A percentile compares a stretch with the other conserved stretches of the same genome.
Conservation (phyloP, 2,113 vertebrate species). For the Emberiza fucata region DNA sequence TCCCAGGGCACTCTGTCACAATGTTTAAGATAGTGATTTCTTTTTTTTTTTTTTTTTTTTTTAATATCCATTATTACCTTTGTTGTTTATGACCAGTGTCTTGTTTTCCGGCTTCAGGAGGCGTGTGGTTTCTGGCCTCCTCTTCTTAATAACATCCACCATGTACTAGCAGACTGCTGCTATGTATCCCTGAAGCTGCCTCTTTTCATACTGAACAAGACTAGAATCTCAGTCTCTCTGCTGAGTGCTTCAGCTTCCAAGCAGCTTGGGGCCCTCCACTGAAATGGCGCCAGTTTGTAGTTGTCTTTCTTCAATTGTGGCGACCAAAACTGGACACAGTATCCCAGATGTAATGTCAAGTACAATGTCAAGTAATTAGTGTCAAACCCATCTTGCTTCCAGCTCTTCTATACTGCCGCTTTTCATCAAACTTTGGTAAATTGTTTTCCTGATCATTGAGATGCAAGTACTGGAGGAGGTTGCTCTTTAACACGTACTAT, state of each 20-base stretch:
- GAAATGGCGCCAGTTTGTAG: background rate
- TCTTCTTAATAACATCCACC: background rate
- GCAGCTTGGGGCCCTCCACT: background rate
- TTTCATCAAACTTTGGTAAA: background rate
- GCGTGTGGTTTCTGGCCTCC: background rate
- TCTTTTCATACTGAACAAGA: background rate
- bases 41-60: background rate
- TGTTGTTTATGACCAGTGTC: background rate
- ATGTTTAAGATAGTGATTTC: background rate
- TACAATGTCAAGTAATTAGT: background rate
- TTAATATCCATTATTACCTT: background rate
- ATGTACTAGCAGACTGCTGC: fast-evolving
- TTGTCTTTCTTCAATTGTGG: background rate
- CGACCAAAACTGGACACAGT: background rate
- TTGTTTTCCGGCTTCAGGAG: background rate
- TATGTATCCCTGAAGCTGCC: background rate
- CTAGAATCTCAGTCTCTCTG: background rate
- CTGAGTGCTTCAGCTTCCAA: background rate
- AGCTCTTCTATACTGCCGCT: background rate
- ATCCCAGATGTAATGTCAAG: background rate
- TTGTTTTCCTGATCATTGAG: background rate
- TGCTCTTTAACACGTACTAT: background rate
- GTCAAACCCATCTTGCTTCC: background rate
- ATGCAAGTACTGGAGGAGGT: background rate
- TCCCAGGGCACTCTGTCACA: background rate